Conservation (phyloP, 2,888 invertebrate species). For the Lampropteryx suffumata region DNA sequence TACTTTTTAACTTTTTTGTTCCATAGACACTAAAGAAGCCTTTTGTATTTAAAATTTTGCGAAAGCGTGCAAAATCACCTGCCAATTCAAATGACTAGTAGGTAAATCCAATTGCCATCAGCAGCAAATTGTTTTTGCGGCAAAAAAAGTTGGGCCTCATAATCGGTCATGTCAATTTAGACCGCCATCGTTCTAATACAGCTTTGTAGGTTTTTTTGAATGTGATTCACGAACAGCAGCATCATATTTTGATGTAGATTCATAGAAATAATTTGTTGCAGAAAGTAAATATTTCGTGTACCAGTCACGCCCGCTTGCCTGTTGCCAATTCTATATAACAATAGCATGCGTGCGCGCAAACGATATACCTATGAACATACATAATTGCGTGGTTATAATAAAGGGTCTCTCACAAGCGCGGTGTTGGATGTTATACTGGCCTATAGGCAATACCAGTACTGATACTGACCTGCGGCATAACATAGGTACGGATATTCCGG, state of each 20-base stretch:
- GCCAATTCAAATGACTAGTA: constrained; percentile 16
- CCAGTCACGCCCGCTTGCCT: constrained; percentile 48
- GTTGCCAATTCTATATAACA: constrained; percentile 43
- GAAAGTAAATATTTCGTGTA: constrained; percentile 62
- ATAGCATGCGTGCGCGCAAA: constrained; percentile 24
- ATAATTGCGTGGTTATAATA: constrained; percentile 28
- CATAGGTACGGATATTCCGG: too few species aligned
- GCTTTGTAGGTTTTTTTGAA: constrained; percentile 6
- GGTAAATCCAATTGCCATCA: constrained; percentile 1
- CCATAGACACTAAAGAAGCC: constrained; percentile 36
- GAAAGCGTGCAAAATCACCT: constrained; percentile 15
- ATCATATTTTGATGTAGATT: constrained; percentile 56
- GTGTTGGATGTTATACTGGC: background rate
- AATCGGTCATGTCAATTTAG: constrained; percentile 23
- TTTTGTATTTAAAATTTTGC: constrained; percentile 27
- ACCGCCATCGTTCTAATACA: constrained; percentile 7
- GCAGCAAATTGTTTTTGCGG: background rate
- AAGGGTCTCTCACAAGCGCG: background rate
- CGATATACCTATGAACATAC: constrained; percentile 4
- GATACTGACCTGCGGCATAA: too few species aligned
- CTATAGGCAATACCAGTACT: background rate
- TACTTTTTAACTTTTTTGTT: constrained; percentile 40
- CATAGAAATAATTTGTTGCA: constrained; percentile 55
- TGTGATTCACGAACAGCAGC: constrained; percentile 34
- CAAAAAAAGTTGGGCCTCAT: constrained; percentile 9